Evolutionary conservation across 2,888 invertebrate genomes (phyloP).

Genomic region (Drosophila atripex): DNA sequence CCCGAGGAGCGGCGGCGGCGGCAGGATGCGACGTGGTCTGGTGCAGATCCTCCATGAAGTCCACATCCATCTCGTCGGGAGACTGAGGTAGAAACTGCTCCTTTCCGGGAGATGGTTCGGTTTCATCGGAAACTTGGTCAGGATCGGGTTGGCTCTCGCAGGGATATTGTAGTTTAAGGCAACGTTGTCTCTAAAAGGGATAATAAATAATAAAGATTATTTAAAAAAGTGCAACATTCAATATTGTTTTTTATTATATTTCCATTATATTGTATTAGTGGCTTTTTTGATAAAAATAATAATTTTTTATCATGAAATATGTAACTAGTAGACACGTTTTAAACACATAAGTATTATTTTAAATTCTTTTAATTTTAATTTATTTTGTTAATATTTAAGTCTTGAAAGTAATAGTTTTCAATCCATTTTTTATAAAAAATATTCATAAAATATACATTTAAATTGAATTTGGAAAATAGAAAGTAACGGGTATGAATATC

Average conservation of each 20-base stretch:
- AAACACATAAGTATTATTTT: no score
- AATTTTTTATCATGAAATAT: no score
- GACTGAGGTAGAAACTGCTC: slow-evolving; percentile 5
- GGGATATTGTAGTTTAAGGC: slow-evolving; percentile 32
- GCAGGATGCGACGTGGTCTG: slow-evolving; percentile 13
- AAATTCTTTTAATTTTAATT: no score
- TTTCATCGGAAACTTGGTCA: neutral
- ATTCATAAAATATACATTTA: neutral
- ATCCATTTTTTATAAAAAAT: neutral
- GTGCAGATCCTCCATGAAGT: slow-evolving; percentile 39
- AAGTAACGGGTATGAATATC: neutral
- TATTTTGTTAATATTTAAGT: no score
- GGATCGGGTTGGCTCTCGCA: slow-evolving; percentile 11
- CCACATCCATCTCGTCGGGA: slow-evolving; percentile 36
- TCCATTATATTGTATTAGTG: no score
- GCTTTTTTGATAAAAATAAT: neutral
- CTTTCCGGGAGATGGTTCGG: neutral
- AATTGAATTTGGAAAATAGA: no score
- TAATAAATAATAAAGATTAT: slow-evolving; percentile 12
- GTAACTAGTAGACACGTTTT: no score
- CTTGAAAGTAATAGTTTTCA: no score
- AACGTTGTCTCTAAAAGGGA: slow-evolving; percentile 51
- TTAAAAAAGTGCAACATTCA: neutral
- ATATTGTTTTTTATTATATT: neutral
- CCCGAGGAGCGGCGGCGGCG: slow-evolving; percentile 44